Evolutionary conservation across 2,797 vertebrate species (phyloP), one percentile per base, ranked within the genome.

Genomic region (Sarcoramphus papa): DNA sequence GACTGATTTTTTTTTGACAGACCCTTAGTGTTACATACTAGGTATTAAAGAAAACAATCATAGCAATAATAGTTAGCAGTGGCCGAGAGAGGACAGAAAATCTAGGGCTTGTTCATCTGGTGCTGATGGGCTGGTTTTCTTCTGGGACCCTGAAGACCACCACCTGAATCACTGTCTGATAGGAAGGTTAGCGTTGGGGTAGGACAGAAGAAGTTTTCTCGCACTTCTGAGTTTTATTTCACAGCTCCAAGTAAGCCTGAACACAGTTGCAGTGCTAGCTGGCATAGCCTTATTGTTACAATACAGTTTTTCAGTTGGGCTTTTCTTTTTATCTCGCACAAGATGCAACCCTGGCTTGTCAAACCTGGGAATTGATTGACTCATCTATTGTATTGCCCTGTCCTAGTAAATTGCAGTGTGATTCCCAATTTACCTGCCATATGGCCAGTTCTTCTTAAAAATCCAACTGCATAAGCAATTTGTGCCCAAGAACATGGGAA

Each of bases 401-500:
- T 63, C 95, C 79, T 84, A 12, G 57, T 63, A 78, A 84, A 88
- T 30, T 92, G 90, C 65, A 74, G 40, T 78, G 64, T 56, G 64
- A 57, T 92, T 95, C 93, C 82, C 82, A 77, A 74, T 97, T 95
- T 97, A 89, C 91, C 79, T 97, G 91, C 97, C 95, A 93, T 93
- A 93, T 91, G 95, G 92, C 83, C 77, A 72, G 73, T 51, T 53
- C 82, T 95, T 93, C 80, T 77, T 90, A 95, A 96, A 95, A 96
- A 73, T 90, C 63, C 30, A 92, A 79, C 62, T 85, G 75, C 77
- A 75, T 47, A 72, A 92, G 84, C 64, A 67, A 31, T 88, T 77
- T 50, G 19, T 90, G 91, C 77, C 76, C 51, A 97, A 96, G 92
- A 96, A 85, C 85, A 53, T 2, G 22, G 79, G 75, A 95, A 94